Conservation (phyloP, 2,888 invertebrate genomes). For the Lypha dubia region DNA sequence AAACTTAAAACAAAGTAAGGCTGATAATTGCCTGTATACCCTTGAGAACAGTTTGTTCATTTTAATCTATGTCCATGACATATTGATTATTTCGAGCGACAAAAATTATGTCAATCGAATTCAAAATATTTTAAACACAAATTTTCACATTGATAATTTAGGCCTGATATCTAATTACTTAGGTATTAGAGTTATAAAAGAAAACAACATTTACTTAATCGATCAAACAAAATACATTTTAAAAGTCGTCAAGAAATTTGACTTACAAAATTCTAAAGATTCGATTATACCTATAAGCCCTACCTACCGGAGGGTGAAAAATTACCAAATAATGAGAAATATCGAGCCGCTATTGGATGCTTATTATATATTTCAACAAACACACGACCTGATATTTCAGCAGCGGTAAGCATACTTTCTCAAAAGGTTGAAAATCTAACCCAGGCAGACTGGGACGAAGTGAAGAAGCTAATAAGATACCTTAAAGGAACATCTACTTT, state of each 20-base stretch:
- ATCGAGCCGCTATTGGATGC: no score
- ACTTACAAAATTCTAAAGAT: no score
- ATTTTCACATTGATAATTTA: not conserved
- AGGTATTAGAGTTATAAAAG: not conserved
- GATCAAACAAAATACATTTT: constrained; percentile 16
- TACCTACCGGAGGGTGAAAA: constrained; percentile 18
- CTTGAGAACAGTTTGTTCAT: no score
- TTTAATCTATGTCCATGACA: no score
- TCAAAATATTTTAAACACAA: no score
- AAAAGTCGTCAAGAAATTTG: constrained; percentile 28
- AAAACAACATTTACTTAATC: not conserved
- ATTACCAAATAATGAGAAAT: constrained; percentile 48
- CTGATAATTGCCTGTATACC: constrained; percentile 12
- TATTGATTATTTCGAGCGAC: no score
- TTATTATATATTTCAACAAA: no score
- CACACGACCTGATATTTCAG: no score
- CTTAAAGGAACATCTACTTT: constrained; percentile 1
- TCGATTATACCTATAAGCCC: no score
- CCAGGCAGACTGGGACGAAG: constrained; percentile 42
- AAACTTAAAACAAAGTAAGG: constrained; percentile 33
- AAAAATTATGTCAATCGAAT: no score
- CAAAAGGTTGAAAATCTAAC: constrained; percentile 74
- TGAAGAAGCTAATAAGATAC: constrained; percentile 24
- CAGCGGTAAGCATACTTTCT: constrained; percentile 36
- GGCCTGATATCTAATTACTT: constrained; percentile 14